Percentiles rank a stretch among this genome's conserved stretches.
phyloP scores from a whole-genome alignment of 2,888 invertebrate genomes.

The Eulithis prunata region DNA sequence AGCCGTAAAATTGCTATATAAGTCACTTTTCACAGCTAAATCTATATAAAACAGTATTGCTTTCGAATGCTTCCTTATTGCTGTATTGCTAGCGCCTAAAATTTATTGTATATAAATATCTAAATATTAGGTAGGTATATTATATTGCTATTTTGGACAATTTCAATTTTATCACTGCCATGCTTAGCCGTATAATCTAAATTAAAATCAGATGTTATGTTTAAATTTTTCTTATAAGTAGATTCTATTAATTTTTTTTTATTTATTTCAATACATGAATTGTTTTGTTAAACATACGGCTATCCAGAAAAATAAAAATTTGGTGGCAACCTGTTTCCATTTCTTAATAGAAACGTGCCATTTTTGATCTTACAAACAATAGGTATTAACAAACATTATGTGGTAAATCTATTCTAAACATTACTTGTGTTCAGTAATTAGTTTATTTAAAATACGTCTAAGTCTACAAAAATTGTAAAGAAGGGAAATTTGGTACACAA shows the following conservation, averaged over 20 bases:
- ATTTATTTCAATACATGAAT: conserved; percentile 15
- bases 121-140: conserved; percentile 36
- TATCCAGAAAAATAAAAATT: conserved; percentile 18
- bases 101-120: conserved; percentile 32
- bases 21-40: conserved; percentile 55
- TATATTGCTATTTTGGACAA: conserved; percentile 71
- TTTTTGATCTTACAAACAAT: conserved; percentile 6
- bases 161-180: conserved; percentile 61
- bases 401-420: conserved; percentile 16
- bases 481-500: conserved; percentile 82
- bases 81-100: conserved; percentile 53
- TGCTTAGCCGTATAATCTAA: conserved; percentile 36
- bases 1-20: conserved; percentile 55
- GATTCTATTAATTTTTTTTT: conserved; percentile 7
- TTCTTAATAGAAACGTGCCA: conserved; percentile 3
- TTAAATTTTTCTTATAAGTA: conserved; percentile 13
- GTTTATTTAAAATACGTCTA: conserved; percentile 50
- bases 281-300: conserved; percentile 3
- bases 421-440: conserved; percentile 23
- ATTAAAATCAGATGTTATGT: conserved; percentile 22
- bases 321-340: conserved; percentile 25
- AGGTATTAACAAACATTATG: conserved; percentile 3
- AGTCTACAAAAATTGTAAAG: conserved; percentile 81
- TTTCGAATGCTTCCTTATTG: conserved; percentile 48
- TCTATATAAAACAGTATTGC: conserved; percentile 63